Percentiles rank a stretch among this genome's conserved stretches.
These are phyloP conservation scores for Papilio dardanus DNA, from an alignment of 1,140 invertebrate genomes.

Conservation along the genomic window DNA sequence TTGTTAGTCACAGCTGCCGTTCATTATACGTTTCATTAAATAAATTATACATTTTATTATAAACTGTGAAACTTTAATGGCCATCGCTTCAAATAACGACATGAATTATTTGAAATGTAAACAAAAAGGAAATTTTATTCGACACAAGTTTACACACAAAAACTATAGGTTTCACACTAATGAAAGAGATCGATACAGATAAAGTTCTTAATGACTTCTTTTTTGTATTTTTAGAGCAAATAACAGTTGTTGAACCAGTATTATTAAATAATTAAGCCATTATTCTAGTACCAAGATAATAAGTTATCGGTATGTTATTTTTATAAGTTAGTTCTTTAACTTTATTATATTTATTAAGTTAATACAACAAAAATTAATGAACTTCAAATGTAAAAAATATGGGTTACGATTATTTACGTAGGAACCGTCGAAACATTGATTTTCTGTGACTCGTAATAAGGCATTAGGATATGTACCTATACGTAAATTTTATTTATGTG, in stretches of 20 bases:
- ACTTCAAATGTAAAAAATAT: not conserved
- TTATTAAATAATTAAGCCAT: not conserved
- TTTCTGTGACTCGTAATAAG: not conserved
- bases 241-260: not conserved
- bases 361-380: not conserved
- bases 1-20: constrained; percentile 59
- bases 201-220: not conserved
- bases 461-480: no score
- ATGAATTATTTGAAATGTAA: constrained; percentile 3
- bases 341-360: no score
- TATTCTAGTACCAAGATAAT: not conserved
- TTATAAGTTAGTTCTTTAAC: no score
- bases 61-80: constrained; percentile 35
- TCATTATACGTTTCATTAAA: constrained; percentile 41
- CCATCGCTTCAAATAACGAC: constrained; percentile 7
- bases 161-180: not conserved
- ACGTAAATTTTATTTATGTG: not conserved
- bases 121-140: constrained; percentile 1
- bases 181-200: not conserved
- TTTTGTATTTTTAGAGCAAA: not conserved
- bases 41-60: constrained; percentile 32
- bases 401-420: not conserved
- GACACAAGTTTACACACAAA: constrained; percentile 7
- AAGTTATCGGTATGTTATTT: not conserved
- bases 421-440: not conserved